Evolutionary conservation across 2,888 invertebrate genomes (phyloP).

Genomic region (Ceriagrion tenellum): DNA sequence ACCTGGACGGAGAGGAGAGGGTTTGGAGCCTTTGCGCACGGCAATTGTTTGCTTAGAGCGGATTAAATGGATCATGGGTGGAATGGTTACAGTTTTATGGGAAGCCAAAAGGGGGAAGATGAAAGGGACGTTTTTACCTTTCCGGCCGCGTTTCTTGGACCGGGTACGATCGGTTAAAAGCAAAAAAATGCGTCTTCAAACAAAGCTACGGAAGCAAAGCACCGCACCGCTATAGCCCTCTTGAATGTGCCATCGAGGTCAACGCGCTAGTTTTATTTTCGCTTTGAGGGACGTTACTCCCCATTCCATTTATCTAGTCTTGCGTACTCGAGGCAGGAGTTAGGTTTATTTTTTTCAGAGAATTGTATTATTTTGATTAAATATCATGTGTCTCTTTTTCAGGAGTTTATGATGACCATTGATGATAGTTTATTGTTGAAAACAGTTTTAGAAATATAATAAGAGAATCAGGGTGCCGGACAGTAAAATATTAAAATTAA

Average conservation of each 20-base stretch:
- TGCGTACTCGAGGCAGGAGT: background rate
- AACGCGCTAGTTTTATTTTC: background rate
- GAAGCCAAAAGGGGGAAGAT: background rate
- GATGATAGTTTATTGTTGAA: no score
- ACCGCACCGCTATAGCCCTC: background rate
- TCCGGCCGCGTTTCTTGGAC: slow-evolving; percentile 15
- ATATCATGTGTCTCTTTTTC: no score
- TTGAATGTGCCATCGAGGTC: background rate
- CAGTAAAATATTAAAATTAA: no score
- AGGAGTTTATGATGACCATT: no score
- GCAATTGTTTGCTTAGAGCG: slow-evolving; percentile 30
- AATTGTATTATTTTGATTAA: no score
- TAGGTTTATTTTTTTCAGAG: no score
- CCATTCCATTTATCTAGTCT: background rate
- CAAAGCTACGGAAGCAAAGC: background rate
- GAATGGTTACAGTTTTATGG: slow-evolving; percentile 41
- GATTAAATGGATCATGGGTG: slow-evolving; percentile 22
- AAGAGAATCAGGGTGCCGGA: no score
- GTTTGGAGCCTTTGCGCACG: background rate
- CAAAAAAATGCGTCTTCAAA: background rate
- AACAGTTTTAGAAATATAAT: no score
- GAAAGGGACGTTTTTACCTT: slow-evolving; percentile 21
- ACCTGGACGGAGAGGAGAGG: background rate
- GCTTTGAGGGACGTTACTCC: background rate
- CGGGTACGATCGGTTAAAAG: background rate